Conservation (phyloP, 2,888 invertebrate genomes). For the Adelphocoris suturalis region DNA sequence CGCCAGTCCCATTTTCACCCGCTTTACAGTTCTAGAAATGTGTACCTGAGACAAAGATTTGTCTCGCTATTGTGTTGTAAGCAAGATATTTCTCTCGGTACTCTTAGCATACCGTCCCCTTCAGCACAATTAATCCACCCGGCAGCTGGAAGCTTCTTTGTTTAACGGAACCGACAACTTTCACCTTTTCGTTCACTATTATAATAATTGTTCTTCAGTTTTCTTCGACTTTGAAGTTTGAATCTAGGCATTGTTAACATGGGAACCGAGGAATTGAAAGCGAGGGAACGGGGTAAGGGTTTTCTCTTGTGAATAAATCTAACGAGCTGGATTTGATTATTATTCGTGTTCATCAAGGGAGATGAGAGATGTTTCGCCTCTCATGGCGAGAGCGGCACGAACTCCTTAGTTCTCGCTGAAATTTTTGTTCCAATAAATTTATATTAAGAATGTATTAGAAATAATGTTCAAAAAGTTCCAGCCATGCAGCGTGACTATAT, state of each 20-base stretch:
- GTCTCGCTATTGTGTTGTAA: neutral
- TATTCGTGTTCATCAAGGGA: too few species aligned
- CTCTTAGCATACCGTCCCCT: neutral
- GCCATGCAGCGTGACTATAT: too few species aligned
- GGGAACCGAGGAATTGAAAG: slow-evolving; percentile 12
- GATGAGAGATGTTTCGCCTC: too few species aligned
- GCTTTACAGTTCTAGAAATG: neutral
- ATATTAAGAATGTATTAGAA: too few species aligned
- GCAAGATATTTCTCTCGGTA: neutral
- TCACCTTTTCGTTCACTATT: neutral
- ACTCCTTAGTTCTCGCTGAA: too few species aligned
- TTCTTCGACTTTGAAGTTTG: slow-evolving; percentile 22
- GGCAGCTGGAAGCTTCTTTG: slow-evolving; percentile 18
- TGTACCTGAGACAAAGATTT: neutral
- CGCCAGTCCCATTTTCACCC: too few species aligned
- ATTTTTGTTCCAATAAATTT: too few species aligned
- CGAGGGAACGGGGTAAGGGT: slow-evolving; percentile 9
- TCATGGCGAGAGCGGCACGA: too few species aligned
- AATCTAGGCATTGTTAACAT: slow-evolving; percentile 14
- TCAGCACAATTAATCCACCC: neutral
- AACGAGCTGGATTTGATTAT: too few species aligned
- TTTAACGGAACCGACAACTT: neutral
- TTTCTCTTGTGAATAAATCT: neutral
- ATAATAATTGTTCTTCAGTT: slow-evolving; percentile 14
- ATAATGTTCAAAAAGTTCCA: too few species aligned